Base-by-base conservation (phyloP, 2,888 invertebrate species). In the Eledona agricola region DNA sequence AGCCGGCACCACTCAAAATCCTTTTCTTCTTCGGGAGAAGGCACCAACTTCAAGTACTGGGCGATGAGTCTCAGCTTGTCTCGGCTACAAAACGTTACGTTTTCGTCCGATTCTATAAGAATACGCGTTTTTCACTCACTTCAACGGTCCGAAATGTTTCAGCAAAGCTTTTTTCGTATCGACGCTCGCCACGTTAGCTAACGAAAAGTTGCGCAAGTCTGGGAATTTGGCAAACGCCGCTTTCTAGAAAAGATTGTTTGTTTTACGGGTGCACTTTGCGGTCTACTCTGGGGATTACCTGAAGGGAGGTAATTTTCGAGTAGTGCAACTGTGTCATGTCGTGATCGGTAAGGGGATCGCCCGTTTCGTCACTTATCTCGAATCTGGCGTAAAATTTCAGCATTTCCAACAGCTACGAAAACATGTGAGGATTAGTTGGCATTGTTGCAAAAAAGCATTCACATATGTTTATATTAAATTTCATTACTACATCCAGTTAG, bases 301-400 rank as follows among this genome's bases (percentile, higher is more conserved):
- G 96, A 40, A 99, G 78, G 0, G 91, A 90, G 1, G 92, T 93
- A 23, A 99, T 94, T 74, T 89, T 88, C 13, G 91, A 86, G 73
- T 98, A 99, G 76, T 99, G 99, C 15, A 90, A 79, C 68, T 93
- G 86, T 19, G 93, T 93, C 87, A 98, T 95, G 68, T 97, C 94
- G 56, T 91, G 87, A 70, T 97, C 94, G 0, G 90, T 92, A 62
- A 98, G 80, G 0, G 96, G 92, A 73, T 96, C 96, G 0, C 98
- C 98, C 1, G 92, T 90, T 68, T 92, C 90, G 71, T 99, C 98
- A 74, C 93, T 95, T 57, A 99, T 99, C 79, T 99, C 99, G 77
- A 99, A 99, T 52, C 93, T 85, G 0, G 93, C 88, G 76, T 99
- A 99, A 73, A 98, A 97, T 72, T 94, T 94, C 40, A 99, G 78